phyloP scores from a whole-genome alignment of 2,797 vertebrate genomes.

The Intellagama lesueurii region DNA sequence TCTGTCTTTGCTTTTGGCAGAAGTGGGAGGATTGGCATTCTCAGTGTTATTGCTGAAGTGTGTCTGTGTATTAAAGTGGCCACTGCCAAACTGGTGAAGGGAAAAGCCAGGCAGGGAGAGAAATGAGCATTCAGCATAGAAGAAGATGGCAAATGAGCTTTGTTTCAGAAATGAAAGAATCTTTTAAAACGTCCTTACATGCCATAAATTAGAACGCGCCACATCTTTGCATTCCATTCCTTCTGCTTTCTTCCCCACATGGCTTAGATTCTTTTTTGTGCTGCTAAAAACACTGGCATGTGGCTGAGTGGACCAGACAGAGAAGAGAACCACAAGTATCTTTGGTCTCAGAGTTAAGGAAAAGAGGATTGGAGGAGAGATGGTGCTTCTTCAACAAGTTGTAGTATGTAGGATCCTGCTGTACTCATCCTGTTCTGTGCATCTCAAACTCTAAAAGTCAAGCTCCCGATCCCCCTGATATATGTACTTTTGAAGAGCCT shows the following conservation, averaged over 20 bases:
- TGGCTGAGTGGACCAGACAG: slow-evolving; percentile 40
- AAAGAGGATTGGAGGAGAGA: too few relatives aligned
- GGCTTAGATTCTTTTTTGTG: slow-evolving; percentile 68
- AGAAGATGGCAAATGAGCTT: slow-evolving; percentile 36
- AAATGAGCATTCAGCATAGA: slow-evolving; percentile 39
- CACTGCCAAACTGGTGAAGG: slow-evolving; percentile 39
- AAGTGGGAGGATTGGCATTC: slow-evolving; percentile 65
- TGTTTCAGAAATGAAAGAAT: slow-evolving; percentile 73
- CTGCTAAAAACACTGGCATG: slow-evolving; percentile 55
- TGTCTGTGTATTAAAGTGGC: slow-evolving; percentile 45
- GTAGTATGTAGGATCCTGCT: too few relatives aligned
- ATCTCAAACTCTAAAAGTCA: not conserved
- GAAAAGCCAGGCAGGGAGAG: slow-evolving; percentile 45
- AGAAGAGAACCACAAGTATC: slow-evolving; percentile 16
- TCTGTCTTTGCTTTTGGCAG: slow-evolving; percentile 39
- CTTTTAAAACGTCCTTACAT: slow-evolving; percentile 71
- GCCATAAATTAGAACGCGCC: slow-evolving; percentile 43
- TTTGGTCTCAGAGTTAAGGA: not conserved
- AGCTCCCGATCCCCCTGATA: not conserved
- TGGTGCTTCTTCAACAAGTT: too few relatives aligned
- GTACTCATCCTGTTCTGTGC: not conserved
- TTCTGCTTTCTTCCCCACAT: slow-evolving; percentile 54
- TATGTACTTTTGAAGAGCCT: not conserved
- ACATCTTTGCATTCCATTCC: slow-evolving; percentile 68
- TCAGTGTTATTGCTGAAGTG: slow-evolving; percentile 16